Conservation (phyloP, 2,797 vertebrate species). For the Euphonia xanthogaster region DNA sequence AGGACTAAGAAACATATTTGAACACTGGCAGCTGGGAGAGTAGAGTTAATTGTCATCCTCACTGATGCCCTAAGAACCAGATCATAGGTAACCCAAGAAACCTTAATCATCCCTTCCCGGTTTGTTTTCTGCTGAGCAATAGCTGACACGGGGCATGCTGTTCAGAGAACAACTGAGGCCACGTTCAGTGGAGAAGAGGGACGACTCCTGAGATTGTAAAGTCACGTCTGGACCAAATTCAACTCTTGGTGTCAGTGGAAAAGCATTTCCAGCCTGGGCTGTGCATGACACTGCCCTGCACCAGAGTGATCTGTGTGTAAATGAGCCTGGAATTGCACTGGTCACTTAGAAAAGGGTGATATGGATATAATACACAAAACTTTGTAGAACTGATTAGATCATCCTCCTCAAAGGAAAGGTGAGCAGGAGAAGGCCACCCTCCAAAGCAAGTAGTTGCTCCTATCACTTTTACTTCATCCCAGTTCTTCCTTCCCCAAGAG, state of each 20-base stretch:
- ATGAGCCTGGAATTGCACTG: background rate
- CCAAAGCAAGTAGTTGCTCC: background rate
- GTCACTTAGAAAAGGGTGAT: background rate
- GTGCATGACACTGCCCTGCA: background rate
- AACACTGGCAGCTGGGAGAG: background rate
- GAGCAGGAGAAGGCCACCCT: background rate
- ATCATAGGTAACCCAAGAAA: background rate
- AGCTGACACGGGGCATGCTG: fast-evolving
- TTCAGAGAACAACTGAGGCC: background rate
- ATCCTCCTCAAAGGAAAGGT: background rate
- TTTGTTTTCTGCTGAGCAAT: conserved; percentile 13
- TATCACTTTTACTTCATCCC: background rate
- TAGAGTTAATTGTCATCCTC: background rate
- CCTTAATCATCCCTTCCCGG: background rate
- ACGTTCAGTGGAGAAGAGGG: background rate
- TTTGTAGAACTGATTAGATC: background rate
- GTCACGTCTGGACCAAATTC: conserved; percentile 1
- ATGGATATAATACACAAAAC: background rate
- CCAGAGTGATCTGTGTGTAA: background rate
- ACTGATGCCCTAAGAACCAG: background rate
- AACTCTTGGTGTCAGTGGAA: background rate
- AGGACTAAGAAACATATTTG: background rate
- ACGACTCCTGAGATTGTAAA: conserved; percentile 9
- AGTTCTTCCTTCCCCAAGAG: background rate
- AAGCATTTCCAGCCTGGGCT: background rate